Evolutionary conservation across 2,113 vertebrate species (phyloP).

Genomic region (Ictidomys tridecemlineatus): DNA sequence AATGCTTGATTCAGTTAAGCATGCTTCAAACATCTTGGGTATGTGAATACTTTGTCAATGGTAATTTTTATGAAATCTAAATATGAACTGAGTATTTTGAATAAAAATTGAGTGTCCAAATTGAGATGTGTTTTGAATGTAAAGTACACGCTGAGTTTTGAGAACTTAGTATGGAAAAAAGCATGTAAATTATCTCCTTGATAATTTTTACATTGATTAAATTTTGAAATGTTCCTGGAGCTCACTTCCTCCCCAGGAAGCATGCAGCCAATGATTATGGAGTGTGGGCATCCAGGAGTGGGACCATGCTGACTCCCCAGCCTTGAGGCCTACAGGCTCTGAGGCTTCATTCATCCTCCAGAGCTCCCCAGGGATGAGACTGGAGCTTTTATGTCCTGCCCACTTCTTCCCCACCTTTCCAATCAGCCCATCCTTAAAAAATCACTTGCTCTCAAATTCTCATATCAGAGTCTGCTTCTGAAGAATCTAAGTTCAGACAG

Average conservation of each 20-base stretch:
- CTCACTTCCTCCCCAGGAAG: neutral
- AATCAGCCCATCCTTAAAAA: neutral
- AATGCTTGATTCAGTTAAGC: conserved; percentile 20
- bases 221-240: neutral
- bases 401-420: neutral
- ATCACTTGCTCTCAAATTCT: neutral
- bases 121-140: conserved; percentile 23
- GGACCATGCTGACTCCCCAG: neutral
- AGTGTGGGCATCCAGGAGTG: neutral
- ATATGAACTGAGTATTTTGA: neutral
- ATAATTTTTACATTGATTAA: conserved; percentile 18
- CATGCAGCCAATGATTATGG: neutral
- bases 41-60: conserved; percentile 4
- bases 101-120: conserved; percentile 48
- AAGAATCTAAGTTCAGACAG: neutral
- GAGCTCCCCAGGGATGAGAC: neutral
- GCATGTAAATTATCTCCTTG: neutral
- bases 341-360: neutral
- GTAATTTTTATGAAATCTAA: conserved; percentile 44
- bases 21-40: conserved; percentile 35
- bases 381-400: neutral
- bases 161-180: neutral
- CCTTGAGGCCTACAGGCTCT: neutral
- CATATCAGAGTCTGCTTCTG: neutral
- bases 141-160: conserved; percentile 3